Percentiles rank a stretch among this genome's conserved stretches.
Conservation (phyloP, 1,140 invertebrate genomes). For the Drosophila baimaii region DNA sequence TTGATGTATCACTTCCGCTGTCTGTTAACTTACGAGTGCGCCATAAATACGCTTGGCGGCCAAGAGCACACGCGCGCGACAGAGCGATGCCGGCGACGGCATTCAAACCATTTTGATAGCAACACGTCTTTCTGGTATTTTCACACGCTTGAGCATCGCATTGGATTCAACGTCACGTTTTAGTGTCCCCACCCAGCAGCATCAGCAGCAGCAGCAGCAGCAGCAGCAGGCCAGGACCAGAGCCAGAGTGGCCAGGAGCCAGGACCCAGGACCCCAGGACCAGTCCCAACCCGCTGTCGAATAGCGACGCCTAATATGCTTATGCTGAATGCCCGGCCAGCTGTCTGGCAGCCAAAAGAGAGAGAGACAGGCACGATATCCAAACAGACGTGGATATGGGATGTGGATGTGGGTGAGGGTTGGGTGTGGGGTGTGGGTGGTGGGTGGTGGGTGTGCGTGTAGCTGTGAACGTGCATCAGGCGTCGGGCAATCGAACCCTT, state of each 20-base stretch:
- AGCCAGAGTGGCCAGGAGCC: neutral
- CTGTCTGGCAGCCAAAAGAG: slow-evolving; percentile 24
- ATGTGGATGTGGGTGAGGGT: neutral
- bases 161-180: slow-evolving; percentile 84
- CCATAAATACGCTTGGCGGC: slow-evolving; percentile 75
- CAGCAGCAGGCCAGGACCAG: neutral
- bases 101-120: slow-evolving; percentile 79
- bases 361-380: slow-evolving; percentile 31
- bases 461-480: slow-evolving; percentile 6
- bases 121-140: slow-evolving; percentile 84
- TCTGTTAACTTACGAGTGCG: slow-evolving; percentile 75
- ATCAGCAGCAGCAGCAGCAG: neutral
- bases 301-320: slow-evolving; percentile 70
- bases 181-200: slow-evolving; percentile 42
- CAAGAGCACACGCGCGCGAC: slow-evolving; percentile 73
- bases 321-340: slow-evolving; percentile 45
- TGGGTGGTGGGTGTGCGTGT: neutral
- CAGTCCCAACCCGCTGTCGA: slow-evolving; percentile 14
- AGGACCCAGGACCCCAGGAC: neutral
- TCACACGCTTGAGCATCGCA: slow-evolving; percentile 84
- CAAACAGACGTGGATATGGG: slow-evolving; percentile 14
- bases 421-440: neutral
- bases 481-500: slow-evolving; percentile 76
- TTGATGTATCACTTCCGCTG: slow-evolving; percentile 82
- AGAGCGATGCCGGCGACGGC: slow-evolving; percentile 30